Base-by-base conservation (phyloP, 1,140 invertebrate species). In the Aricia agestis region DNA sequence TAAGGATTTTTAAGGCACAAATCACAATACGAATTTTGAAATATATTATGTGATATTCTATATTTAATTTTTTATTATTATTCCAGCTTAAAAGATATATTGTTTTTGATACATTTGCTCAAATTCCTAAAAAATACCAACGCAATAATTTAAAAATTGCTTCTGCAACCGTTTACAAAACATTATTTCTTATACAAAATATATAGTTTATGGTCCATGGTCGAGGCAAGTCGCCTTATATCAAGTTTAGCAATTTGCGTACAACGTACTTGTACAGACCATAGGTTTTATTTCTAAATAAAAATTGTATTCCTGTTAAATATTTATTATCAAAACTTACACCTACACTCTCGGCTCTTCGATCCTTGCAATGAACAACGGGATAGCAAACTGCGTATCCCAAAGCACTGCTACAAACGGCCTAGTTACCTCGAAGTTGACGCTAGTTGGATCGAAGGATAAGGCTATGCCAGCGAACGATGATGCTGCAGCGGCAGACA, bases 401-500 rank as follows among this genome's bases (percentile, higher is more conserved):
- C 90, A 90, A 0, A 92, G 73, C 0, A 92, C 77, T 11, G 83
- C 82, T 1, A 96, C 61, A 79, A 97, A 97, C 0, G 96, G 96
- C 77, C 94, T 93, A 80, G 96, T 92, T 10, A 93, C 94, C 63
- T 76, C 90, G 76, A 97, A 89, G 5, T 74, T 70, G 0, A 86
- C 70, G 17, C 80, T 91, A 42, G 84, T 82, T 36, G 92, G 90
- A 7, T 92, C 83, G 15, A 92, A 92, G 76, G 94, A 95, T 36
- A 95, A 78, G 2, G 94, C 94, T 57, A 95, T 90, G 1, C 94
- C 92, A 18, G 86, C 79, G 45, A 92, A 92, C 78, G 93, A 92
- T 73, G 95, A 95, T 3, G 93, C 94, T 6, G 95, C 95, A 3
- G 95, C 93, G 25, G 95, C 95, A 59, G 93, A 91, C 6, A 93